Base-by-base conservation (phyloP, 2,888 invertebrate species). In the Diaphora mendica region DNA sequence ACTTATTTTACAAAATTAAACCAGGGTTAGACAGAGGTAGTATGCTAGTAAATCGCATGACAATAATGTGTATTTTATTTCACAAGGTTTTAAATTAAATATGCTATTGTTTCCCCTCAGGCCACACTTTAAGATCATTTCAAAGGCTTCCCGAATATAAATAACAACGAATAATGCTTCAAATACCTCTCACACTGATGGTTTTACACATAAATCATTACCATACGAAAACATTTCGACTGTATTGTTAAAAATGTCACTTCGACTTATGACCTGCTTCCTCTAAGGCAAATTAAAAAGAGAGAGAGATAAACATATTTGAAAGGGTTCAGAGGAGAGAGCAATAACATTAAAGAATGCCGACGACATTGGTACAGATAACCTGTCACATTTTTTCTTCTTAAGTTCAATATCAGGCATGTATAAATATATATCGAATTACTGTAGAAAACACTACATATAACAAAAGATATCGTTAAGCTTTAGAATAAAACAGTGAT, bases 181-280 rank as follows among this genome's bases (percentile, higher is more conserved):
- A 90, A 92, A 93, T 94, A 90, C 86, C 88, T 83, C 88, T 89
- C 83, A 83, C 89, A 88, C 90, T 91, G 91, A 92, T 90, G 89
- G 88, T 91, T 92, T 93, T 82, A 92, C 91, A 92, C 95, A 95
- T 95, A 95, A 95, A 95, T 95, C 95, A 95, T 95, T 94, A 93
- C 89, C 92, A 95, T 94, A 95, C 93, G 93, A 95, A 95, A 95
- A 95, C 95, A 95, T 95, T 95, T 94, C 93, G 91, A 92, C 89
- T 88, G 91, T 87, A 93, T 95, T 95, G 95, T 95, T 95, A 91
- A 94, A 94, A 95, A 94, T 95, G 95, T 95, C 95, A 94, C 93
- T 92, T 88, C 93, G 89, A 94, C 94, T 95, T 95, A 94, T 93
- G 94, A 94, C 94, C 93, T 95, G 93, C 91, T 95, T 90, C 94